phyloP scores from a whole-genome alignment of 2,888 invertebrate genomes.

The Agelastica alni region DNA sequence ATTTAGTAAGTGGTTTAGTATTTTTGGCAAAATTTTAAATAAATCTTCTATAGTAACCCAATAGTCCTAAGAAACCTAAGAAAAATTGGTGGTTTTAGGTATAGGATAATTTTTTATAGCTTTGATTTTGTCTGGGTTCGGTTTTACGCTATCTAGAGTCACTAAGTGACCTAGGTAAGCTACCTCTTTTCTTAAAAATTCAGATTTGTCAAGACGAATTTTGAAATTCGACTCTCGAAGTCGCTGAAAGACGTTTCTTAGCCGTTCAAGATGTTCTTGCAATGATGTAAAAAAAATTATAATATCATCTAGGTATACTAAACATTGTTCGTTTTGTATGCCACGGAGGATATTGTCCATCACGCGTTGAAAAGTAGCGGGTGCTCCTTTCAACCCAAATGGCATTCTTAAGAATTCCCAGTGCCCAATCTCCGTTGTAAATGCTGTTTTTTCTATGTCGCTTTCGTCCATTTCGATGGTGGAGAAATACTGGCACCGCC shows the following conservation, averaged over 20 bases:
- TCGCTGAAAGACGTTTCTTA: background rate
- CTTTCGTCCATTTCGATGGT: background rate
- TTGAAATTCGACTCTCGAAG: background rate
- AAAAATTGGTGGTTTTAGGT: too few species aligned
- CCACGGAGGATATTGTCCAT: too few species aligned
- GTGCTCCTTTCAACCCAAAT: background rate
- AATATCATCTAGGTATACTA: background rate
- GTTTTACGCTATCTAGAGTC: too few species aligned
- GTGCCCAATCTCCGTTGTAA: background rate
- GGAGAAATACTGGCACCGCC: too few species aligned
- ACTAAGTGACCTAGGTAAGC: too few species aligned
- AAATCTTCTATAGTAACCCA: background rate
- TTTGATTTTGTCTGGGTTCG: too few species aligned
- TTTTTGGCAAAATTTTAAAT: constrained; percentile 1
- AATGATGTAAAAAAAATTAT: background rate
- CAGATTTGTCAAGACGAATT: background rate
- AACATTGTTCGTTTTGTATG: background rate
- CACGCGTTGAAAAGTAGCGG: background rate
- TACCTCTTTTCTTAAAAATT: too few species aligned
- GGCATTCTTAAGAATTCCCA: background rate
- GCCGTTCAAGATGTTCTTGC: background rate
- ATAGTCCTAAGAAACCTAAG: background rate
- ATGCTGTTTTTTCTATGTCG: background rate
- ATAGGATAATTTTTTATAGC: too few species aligned
- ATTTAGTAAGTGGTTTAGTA: constrained; percentile 1